Evolutionary conservation across 2,888 invertebrate genomes (phyloP).

Genomic region (Nomada fucata): DNA sequence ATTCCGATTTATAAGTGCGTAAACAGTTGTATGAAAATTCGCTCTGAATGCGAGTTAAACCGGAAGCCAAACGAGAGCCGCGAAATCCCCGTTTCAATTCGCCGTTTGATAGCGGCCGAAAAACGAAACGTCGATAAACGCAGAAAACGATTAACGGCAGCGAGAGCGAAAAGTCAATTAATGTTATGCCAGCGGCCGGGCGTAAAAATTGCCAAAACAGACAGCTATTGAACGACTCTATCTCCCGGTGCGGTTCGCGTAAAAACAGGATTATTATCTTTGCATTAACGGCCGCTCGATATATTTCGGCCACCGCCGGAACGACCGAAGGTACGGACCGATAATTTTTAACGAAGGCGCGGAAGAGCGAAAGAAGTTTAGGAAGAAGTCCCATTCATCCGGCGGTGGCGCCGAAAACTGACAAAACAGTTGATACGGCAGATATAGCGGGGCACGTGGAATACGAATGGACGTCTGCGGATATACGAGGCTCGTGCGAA

Average conservation of each 20-base stretch:
- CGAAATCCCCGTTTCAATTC: too few species aligned
- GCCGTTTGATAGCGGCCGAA: too few species aligned
- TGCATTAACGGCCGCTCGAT: conserved; percentile 54
- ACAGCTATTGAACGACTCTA: conserved; percentile 14
- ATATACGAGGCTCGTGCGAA: conserved; percentile 67
- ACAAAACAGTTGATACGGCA: conserved; percentile 83
- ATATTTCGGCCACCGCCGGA: conserved; percentile 10
- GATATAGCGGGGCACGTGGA: conserved; percentile 76
- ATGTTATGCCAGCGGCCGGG: not conserved
- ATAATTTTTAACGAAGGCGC: conserved; percentile 69
- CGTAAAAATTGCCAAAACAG: conserved; percentile 9
- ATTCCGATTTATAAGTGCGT: too few species aligned
- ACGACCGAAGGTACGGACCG: conserved; percentile 27
- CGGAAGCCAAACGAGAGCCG: too few species aligned
- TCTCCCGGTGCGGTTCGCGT: not conserved
- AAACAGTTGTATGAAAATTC: not conserved
- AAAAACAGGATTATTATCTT: conserved; percentile 64
- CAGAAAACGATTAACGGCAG: not conserved
- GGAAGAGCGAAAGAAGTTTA: conserved; percentile 63
- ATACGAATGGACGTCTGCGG: conserved; percentile 77
- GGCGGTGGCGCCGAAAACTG: conserved; percentile 76
- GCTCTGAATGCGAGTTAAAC: too few species aligned
- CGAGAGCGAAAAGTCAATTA: not conserved
- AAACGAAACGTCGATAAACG: not conserved
- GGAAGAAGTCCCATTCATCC: conserved; percentile 82